Evolutionary conservation across 2,113 vertebrate species (phyloP).

Genomic region (Noturus placidus): DNA sequence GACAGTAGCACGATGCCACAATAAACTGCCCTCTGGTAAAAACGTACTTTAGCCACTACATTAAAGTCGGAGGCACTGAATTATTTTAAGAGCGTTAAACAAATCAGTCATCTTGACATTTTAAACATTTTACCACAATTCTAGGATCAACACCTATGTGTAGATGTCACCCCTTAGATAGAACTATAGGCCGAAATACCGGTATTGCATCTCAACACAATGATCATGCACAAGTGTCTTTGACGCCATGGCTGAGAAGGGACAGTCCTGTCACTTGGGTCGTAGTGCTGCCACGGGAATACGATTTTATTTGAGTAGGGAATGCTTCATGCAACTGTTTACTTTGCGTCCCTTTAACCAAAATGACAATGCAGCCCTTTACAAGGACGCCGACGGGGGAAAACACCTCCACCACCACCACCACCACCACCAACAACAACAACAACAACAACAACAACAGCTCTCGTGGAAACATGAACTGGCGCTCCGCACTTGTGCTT

Average conservation of each 20-base stretch:
- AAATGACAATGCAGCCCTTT: conserved; percentile 75
- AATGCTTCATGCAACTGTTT: conserved; percentile 59
- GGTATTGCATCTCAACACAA: conserved; percentile 33
- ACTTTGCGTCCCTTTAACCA: conserved; percentile 64
- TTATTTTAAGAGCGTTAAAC: conserved; percentile 28
- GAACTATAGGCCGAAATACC: conserved; percentile 18
- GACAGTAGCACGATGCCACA: conserved; percentile 28
- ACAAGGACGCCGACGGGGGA: conserved; percentile 63
- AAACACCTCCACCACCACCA: conserved; percentile 20
- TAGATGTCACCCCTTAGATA: conserved; percentile 23
- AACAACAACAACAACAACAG: conserved; percentile 58
- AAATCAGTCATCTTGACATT: conserved; percentile 30
- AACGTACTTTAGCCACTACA: not conserved
- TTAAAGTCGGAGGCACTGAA: not conserved
- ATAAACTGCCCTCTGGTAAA: conserved; percentile 30
- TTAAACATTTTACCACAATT: conserved; percentile 11
- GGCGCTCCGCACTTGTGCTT: conserved; percentile 10
- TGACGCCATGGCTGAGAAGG: conserved; percentile 47
- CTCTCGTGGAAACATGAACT: conserved; percentile 60
- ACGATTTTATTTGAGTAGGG: conserved; percentile 54
- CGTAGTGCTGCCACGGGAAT: conserved; percentile 50
- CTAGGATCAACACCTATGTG: conserved; percentile 27
- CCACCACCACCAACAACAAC: no score
- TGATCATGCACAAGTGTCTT: conserved; percentile 26
- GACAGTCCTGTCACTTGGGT: conserved; percentile 62